Conservation (phyloP, 2,797 vertebrate genomes). For the Rhabdophis nuchalis region DNA sequence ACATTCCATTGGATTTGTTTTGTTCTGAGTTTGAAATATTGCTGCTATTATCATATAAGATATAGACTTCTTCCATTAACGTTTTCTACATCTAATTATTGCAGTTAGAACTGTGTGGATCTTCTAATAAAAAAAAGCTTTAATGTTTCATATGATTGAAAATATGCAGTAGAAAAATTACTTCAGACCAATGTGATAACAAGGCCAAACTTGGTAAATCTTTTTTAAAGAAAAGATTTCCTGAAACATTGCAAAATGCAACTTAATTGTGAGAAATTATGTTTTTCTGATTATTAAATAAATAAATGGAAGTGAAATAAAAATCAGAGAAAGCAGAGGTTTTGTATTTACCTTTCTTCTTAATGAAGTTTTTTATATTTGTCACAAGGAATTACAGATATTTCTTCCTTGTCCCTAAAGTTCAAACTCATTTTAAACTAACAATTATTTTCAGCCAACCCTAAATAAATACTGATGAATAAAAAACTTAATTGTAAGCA, state of each 20-base stretch:
- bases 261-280: constrained; percentile 34
- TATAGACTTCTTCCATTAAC: background rate
- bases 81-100: background rate
- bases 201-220: constrained; percentile 40
- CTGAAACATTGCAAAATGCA: constrained; percentile 35
- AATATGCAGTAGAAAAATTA: constrained; percentile 26
- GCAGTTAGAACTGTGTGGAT: background rate
- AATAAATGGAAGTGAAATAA: constrained; percentile 24
- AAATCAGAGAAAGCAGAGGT: constrained; percentile 21
- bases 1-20: too few species aligned
- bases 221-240: constrained; percentile 32
- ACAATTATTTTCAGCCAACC: constrained; percentile 18
- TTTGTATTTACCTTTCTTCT: constrained; percentile 23
- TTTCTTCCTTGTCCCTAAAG: constrained; percentile 26
- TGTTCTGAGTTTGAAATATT: background rate
- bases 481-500: constrained; percentile 18
- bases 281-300: constrained; percentile 33
- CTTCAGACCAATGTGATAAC: constrained; percentile 21
- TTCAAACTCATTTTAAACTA: constrained; percentile 23
- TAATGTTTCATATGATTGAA: constrained; percentile 31
- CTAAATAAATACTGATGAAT: background rate
- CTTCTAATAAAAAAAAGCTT: constrained; percentile 1
- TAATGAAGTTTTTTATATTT: constrained; percentile 38
- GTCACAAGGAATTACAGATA: constrained; percentile 13
- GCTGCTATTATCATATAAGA: constrained; percentile 8